A percentile compares a stretch with the other conserved stretches of the same genome.
Evolutionary conservation across 2,113 vertebrate genomes (phyloP).

Genomic region (Myxocyprinus asiaticus): DNA sequence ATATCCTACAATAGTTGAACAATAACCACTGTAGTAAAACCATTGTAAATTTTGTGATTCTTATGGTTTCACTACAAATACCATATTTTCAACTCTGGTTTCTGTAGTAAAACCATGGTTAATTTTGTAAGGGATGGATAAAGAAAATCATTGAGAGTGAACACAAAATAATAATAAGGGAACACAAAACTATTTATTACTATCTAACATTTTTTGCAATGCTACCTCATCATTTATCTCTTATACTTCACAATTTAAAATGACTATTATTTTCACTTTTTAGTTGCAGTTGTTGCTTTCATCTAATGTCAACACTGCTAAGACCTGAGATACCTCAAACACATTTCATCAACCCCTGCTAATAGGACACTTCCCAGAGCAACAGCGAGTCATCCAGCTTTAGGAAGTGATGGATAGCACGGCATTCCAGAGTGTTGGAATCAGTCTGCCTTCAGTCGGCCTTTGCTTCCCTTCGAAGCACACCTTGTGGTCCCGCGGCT

Average conservation of each 20-base stretch:
- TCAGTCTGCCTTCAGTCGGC: constrained; percentile 43
- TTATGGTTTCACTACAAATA: too few relatives aligned
- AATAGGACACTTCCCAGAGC: not conserved
- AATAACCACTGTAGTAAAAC: too few relatives aligned
- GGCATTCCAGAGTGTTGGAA: not conserved
- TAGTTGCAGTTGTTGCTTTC: not conserved
- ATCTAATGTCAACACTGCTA: not conserved
- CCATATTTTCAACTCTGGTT: too few relatives aligned
- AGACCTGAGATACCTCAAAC: not conserved
- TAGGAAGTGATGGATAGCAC: constrained; percentile 39
- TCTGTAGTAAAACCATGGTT: too few relatives aligned
- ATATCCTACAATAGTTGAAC: too few relatives aligned
- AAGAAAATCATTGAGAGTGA: too few relatives aligned
- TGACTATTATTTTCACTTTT: not conserved
- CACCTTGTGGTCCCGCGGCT: constrained; percentile 35
- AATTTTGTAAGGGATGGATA: too few relatives aligned
- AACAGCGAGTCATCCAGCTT: not conserved
- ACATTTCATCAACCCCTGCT: not conserved
- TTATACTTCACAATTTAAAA: not conserved
- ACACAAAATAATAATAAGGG: too few relatives aligned
- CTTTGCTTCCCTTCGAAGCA: constrained; percentile 23
- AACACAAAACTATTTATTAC: too few relatives aligned
- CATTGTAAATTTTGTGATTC: too few relatives aligned
- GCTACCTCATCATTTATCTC: too few relatives aligned
- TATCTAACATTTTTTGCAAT: too few relatives aligned